Evolutionary conservation across 2,113 vertebrate species (phyloP).

Genomic region (Collichthys lucidus): DNA sequence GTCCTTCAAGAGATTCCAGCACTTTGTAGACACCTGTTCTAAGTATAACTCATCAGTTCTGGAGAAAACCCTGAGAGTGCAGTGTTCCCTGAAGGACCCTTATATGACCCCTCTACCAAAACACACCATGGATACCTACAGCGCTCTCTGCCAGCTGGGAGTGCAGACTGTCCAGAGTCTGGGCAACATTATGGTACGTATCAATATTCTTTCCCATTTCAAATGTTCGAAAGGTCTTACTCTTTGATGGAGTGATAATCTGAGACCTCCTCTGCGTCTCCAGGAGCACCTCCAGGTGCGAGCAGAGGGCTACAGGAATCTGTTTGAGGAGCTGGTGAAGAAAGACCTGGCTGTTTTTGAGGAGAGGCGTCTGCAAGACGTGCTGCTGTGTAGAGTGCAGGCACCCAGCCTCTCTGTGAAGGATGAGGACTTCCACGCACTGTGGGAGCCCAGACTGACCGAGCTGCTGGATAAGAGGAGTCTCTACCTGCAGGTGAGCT

Average conservation of each 20-base stretch:
- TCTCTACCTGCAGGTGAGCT: slow-evolving; percentile 71
- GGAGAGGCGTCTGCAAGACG: slow-evolving; percentile 75
- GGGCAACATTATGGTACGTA: slow-evolving; percentile 34
- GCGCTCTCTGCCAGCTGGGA: background rate
- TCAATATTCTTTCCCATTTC: background rate
- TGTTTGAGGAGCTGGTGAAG: slow-evolving; percentile 65
- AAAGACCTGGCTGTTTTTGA: slow-evolving; percentile 72
- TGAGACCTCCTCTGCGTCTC: background rate
- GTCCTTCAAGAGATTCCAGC: slow-evolving; percentile 59
- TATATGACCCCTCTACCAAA: slow-evolving; percentile 41
- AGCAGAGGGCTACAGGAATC: slow-evolving; percentile 24
- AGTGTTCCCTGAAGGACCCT: background rate
- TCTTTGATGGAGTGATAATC: background rate
- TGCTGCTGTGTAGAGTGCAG: slow-evolving; percentile 62
- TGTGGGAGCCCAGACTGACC: slow-evolving; percentile 63
- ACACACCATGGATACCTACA: background rate
- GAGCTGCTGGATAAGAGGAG: slow-evolving; percentile 73
- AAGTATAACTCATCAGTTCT: background rate
- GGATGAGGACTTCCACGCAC: slow-evolving; percentile 43
- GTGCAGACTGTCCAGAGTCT: background rate
- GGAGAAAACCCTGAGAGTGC: background rate
- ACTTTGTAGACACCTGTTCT: slow-evolving; percentile 32
- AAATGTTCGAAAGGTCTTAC: background rate
- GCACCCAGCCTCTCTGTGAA: slow-evolving; percentile 9
- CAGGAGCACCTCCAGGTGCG: slow-evolving; percentile 46